Conservation (phyloP, 2,797 vertebrate species). For the Tapera naevia region DNA sequence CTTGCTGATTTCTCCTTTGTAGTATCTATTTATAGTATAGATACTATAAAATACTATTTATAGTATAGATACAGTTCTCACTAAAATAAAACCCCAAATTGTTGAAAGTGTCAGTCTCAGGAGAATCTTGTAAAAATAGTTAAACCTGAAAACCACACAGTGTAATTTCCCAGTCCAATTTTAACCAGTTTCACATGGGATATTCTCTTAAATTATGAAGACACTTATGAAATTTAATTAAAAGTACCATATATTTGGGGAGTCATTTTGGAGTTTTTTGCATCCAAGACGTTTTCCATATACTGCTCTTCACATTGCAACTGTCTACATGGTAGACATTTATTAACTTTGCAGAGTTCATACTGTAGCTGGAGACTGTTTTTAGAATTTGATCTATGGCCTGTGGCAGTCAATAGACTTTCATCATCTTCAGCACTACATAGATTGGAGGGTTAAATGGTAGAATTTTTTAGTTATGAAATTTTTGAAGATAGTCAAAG, state of each 20-base stretch:
- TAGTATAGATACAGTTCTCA: background rate
- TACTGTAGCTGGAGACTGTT: constrained; percentile 15
- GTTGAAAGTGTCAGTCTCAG: background rate
- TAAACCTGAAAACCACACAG: background rate
- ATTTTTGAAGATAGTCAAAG: constrained; percentile 9
- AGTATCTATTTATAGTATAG: background rate
- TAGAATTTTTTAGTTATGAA: constrained; percentile 21
- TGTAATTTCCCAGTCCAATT: background rate
- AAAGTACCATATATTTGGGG: background rate
- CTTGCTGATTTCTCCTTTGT: background rate
- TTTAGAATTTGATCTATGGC: constrained; percentile 54
- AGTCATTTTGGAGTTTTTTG: background rate
- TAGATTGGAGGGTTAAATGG: background rate
- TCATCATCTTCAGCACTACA: constrained; percentile 2
- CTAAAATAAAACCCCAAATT: background rate
- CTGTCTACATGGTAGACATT: constrained; percentile 39
- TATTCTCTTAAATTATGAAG: background rate
- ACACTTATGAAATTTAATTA: background rate
- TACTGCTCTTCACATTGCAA: background rate
- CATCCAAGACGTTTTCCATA: background rate
- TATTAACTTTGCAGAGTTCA: constrained; percentile 55
- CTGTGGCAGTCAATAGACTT: constrained; percentile 44
- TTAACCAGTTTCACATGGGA: background rate
- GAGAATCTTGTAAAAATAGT: background rate
- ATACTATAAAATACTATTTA: too few species aligned